Conservation (phyloP, 2,888 invertebrate genomes). For the Oasisia sp. region DNA sequence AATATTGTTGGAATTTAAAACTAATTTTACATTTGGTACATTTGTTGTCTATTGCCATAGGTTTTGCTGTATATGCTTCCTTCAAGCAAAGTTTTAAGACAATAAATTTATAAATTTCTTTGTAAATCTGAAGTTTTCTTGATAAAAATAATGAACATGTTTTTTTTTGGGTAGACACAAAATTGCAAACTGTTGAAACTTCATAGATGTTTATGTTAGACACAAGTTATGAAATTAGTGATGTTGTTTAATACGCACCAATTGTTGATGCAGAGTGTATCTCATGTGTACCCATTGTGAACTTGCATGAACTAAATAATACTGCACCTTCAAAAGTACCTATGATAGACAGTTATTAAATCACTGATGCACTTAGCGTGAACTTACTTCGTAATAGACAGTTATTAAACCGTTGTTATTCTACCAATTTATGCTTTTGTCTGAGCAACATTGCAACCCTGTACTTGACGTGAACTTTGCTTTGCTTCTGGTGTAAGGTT, state of each 20-base stretch:
- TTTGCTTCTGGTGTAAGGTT: neutral
- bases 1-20: neutral
- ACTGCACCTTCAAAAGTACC: neutral
- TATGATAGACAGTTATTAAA: neutral
- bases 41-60: neutral
- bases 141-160: neutral
- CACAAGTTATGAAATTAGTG: neutral
- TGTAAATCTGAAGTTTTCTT: neutral
- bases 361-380: neutral
- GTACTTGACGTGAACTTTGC: constrained; percentile 1
- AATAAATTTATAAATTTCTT: neutral
- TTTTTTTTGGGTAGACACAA: neutral
- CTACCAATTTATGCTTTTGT: neutral
- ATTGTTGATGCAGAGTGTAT: neutral
- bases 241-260: neutral
- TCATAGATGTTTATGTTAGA: neutral
- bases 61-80: neutral
- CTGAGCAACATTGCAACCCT: neutral
- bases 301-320: neutral
- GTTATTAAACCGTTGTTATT: neutral
- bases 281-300: too few species aligned
- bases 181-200: neutral
- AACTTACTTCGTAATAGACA: neutral
- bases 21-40: neutral
- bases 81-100: neutral